Evolutionary conservation across 2,797 vertebrate genomes (phyloP), one percentile per base, ranked within the genome.

Genomic region (Numenius phaeopus): DNA sequence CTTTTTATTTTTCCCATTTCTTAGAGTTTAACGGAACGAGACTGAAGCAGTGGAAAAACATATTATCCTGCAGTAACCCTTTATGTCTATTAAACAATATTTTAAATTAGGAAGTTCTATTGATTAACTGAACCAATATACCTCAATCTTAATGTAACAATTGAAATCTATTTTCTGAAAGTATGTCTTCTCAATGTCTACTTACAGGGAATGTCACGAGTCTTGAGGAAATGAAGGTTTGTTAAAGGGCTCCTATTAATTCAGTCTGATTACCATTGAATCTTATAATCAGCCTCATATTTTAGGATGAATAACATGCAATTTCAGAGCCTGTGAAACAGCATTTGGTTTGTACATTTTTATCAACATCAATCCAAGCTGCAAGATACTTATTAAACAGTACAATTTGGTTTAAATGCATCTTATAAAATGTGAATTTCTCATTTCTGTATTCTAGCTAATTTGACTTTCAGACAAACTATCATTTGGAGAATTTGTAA

Each of bases 281-380:
- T 97, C 92, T 97, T 97, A 97, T 96, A 98, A 98, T 98, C 97
- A 97, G 97, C 79, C 84, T 98, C 97, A 94, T 97, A 98, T 98
- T 98, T 98, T 95, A 96, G 76, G 73, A 92, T 97, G 92, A 98
- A 98, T 97, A 98, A 96, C 96, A 95, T 96, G 83, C 87, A 97
- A 88, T 98, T 98, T 98, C 89, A 84, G 65, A 97, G 77, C 93
- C 90, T 94, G 29, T 55, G 67, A 97, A 97, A 96, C 73, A 97
- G 54, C 54, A 73, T 96, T 98, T 98, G 94, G 67, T 95, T 98
- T 97, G 92, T 96, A 85, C 39, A 80, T 97, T 95, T 97, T 96
- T 97, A 96, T 95, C 90, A 96, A 93, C 95, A 96, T 91, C 83
- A 97, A 93, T 91, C 88, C 88, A 96, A 98, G 58, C 90, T 94